Evolutionary conservation across 2,888 invertebrate genomes (phyloP), one percentile per base, ranked within the genome.

Genomic region (Cantharis rufa): DNA sequence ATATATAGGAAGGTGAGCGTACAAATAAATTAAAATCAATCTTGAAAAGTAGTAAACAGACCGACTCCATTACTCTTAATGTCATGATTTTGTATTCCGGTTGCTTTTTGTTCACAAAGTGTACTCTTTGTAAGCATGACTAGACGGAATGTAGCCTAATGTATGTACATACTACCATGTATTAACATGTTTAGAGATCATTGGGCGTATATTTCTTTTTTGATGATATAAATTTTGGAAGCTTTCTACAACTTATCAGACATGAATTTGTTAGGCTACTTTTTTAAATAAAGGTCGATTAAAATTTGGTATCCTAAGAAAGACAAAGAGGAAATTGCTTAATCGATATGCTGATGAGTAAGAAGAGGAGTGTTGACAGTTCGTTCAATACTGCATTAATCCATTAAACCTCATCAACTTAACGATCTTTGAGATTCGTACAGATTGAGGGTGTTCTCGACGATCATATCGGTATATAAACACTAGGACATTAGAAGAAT

Each of bases 311-410:
- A 48, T 48, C 48, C 2, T n/a, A n/a, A 48, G n/a, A 48, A n/a
- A 48, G 48, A 48, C 48, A 48, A 48, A 48, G 48, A 48, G 7
- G 15, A 66, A 66, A 66, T 24, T 66, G 13, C 13, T 21, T 66
- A 66, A 21, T 66, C 18, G 64, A 66, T 66, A 66, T 84, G 84
- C 85, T 86, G 85, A 84, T 85, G 86, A 80, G 77, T 82, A 84
- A 85, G 84, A 48, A 66, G 24, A 85, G 85, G 84, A 86, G 85
- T 86, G 87, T 87, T 87, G 87, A 87, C 87, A 86, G 85, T 86
- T 86, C 86, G 85, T 86, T 86, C 86, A 86, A 87, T 87, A 87
- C 87, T 87, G 86, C 86, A 87, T 86, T 88, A 87, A 88, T 88
- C 87, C 87, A 88, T 88, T 88, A 88, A 87, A 87, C 85, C 85